These are phyloP conservation scores for Xyrichtys novacula DNA, from an alignment of 2,797 vertebrate genomes.

Conservation along the genomic window DNA sequence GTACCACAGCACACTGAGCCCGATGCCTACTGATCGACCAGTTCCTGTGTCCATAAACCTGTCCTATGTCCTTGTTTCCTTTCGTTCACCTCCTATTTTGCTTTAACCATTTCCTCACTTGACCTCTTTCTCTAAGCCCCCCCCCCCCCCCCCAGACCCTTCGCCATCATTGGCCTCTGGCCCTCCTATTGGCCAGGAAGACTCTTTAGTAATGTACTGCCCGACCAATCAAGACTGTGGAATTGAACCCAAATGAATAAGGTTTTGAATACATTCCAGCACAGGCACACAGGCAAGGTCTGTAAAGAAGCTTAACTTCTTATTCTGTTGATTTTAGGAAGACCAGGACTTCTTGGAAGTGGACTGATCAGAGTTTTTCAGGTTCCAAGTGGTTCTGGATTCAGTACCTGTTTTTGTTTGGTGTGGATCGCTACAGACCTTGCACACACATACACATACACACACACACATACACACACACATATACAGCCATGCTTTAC, in stretches of 20 bases:
- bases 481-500: conserved; percentile 70
- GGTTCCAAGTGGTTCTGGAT: conserved; percentile 50
- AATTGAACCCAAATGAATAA: conserved; percentile 56
- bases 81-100: not conserved
- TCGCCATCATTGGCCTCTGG: conserved; percentile 59
- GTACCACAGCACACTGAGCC: conserved; percentile 86
- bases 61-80: not conserved
- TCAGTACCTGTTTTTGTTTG: conserved; percentile 39
- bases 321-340: conserved; percentile 22
- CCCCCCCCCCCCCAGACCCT: not conserved
- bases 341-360: conserved; percentile 7
- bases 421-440: conserved; percentile 47
- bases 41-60: conserved; percentile 75
- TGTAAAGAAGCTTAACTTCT: conserved; percentile 54
- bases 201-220: conserved; percentile 78
- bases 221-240: conserved; percentile 82
- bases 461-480: conserved; percentile 66
- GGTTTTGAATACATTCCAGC: conserved; percentile 87
- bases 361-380: conserved; percentile 34
- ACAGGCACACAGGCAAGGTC: conserved; percentile 69
- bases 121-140: not conserved
- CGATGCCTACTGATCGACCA: conserved; percentile 80
- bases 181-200: conserved; percentile 60
- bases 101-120: not conserved
- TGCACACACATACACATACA: conserved; percentile 52